Conservation (phyloP, 2,888 invertebrate genomes). For the Apoda limacodes region DNA sequence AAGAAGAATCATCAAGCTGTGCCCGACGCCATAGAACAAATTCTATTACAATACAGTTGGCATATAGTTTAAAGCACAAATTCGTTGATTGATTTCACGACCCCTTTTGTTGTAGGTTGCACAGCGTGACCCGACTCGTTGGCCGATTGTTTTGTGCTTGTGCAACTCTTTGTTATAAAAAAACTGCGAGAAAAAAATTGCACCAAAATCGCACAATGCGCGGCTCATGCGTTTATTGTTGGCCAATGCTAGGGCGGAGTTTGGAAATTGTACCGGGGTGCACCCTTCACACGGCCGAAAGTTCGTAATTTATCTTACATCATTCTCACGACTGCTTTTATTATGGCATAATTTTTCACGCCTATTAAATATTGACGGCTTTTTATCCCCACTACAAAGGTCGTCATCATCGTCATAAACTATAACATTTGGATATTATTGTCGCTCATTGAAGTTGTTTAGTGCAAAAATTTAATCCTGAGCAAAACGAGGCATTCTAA, state of each 20-base stretch:
- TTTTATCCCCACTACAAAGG: too few relatives aligned
- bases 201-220: slow-evolving; percentile 35
- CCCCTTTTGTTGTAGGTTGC: slow-evolving; percentile 39
- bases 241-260: slow-evolving; percentile 27
- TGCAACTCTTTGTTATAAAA: slow-evolving; percentile 37
- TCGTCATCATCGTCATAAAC: too few relatives aligned
- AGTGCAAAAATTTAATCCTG: too few relatives aligned
- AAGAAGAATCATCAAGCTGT: too few relatives aligned
- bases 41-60: slow-evolving; percentile 9
- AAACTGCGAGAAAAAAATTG: slow-evolving; percentile 31
- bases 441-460: too few relatives aligned
- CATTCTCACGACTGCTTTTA: slow-evolving; percentile 15
- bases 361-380: too few relatives aligned
- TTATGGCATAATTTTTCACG: too few relatives aligned
- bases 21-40: slow-evolving; percentile 6
- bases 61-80: slow-evolving; percentile 3
- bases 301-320: slow-evolving; percentile 30
- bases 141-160: slow-evolving; percentile 45
- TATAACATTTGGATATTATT: too few relatives aligned
- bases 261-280: slow-evolving; percentile 31
- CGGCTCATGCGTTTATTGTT: slow-evolving; percentile 40
- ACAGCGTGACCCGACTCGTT: slow-evolving; percentile 43
- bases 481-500: too few relatives aligned
- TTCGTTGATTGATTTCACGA: slow-evolving; percentile 49
- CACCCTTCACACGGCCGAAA: slow-evolving; percentile 29